These are phyloP conservation scores for Dynastes hyllus DNA, from an alignment of 2,888 invertebrate species.

Conservation along the genomic window DNA sequence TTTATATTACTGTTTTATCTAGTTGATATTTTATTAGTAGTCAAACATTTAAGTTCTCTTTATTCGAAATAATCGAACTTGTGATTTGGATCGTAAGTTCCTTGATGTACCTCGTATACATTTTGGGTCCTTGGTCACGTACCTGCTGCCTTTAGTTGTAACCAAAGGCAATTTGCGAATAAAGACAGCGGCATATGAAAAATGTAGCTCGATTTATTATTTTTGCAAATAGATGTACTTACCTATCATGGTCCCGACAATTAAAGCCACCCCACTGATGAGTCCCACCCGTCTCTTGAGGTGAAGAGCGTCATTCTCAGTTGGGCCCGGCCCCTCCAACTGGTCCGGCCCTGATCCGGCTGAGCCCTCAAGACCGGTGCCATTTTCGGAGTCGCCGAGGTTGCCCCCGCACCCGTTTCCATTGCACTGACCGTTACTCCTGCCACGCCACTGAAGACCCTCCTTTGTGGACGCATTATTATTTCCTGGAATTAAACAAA, in stretches of 20 bases:
- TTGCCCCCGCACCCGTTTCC: conserved; percentile 61
- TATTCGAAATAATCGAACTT: neutral
- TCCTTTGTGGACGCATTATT: conserved; percentile 71
- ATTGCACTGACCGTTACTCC: conserved; percentile 55
- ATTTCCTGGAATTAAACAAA: conserved; percentile 66
- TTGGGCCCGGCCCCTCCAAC: conserved; percentile 91
- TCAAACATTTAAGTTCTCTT: too few relatives aligned
- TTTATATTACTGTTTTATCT: too few relatives aligned
- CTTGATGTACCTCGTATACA: neutral
- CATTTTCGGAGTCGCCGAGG: conserved; percentile 71
- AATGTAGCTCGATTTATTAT: neutral
- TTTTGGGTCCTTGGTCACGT: neutral
- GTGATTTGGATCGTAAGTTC: neutral
- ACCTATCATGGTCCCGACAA: conserved; percentile 99
- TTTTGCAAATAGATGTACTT: conserved; percentile 61
- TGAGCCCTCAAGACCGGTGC: conserved; percentile 71
- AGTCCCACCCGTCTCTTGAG: conserved; percentile 99
- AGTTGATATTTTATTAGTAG: too few relatives aligned
- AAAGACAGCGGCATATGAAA: too few relatives aligned
- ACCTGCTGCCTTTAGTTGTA: too few relatives aligned
- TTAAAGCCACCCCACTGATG: conserved; percentile 99
- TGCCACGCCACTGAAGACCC: conserved; percentile 69
- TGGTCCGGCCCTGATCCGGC: conserved; percentile 77
- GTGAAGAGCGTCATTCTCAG: conserved; percentile 97
- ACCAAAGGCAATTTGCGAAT: too few relatives aligned